These are phyloP conservation scores for Mormyrus proboscirostris DNA, from an alignment of 2,797 vertebrate genomes.

Conservation along the genomic window DNA sequence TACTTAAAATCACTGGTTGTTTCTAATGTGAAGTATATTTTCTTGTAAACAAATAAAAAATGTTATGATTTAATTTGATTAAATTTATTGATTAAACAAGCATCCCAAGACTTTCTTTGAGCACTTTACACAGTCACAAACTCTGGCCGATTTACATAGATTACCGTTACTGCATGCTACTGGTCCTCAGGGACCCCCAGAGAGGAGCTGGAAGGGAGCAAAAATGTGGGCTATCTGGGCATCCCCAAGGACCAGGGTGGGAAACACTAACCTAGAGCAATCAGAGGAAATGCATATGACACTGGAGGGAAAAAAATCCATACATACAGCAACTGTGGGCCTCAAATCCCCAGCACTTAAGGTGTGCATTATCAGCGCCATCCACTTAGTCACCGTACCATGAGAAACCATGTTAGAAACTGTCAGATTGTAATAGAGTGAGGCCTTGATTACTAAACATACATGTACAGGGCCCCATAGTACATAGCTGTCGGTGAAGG, in stretches of 20 bases:
- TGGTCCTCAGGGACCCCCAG: not conserved
- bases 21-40: not conserved
- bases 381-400: not conserved
- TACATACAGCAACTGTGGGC: not conserved
- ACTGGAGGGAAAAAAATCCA: not conserved
- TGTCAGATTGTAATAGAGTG: not conserved
- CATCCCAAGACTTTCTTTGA: too few relatives aligned
- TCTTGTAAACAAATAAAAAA: not conserved
- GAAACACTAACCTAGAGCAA: not conserved
- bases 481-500: not conserved
- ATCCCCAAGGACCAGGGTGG: not conserved
- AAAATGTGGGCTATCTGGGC: not conserved
- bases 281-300: too few relatives aligned
- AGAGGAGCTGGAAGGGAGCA: not conserved
- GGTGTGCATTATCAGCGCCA: not conserved
- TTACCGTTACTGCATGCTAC: not conserved
- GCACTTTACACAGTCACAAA: not conserved
- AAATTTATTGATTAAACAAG: not conserved
- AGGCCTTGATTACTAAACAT: not conserved
- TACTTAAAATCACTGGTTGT: not conserved
- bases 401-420: not conserved
- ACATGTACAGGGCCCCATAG: too few relatives aligned
- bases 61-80: not conserved
- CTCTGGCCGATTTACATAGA: not conserved
- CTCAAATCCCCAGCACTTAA: not conserved